Percentiles rank a stretch among this genome's conserved stretches.
phyloP scores from a whole-genome alignment of 2,888 invertebrate genomes.

The Plagodis dolabraria region DNA sequence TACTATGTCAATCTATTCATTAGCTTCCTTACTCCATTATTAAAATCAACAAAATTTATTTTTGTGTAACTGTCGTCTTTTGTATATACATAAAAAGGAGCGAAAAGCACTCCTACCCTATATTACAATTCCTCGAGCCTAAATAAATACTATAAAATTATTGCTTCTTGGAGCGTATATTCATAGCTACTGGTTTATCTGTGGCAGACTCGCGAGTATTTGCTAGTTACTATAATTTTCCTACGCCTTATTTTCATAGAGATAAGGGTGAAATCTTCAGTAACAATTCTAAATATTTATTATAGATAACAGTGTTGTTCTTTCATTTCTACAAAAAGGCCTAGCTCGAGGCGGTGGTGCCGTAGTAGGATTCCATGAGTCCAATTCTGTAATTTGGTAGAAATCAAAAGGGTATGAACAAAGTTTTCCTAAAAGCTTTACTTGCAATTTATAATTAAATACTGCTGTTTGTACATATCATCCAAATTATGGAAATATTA shows the following conservation, averaged over 20 bases:
- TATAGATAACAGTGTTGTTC: conserved; percentile 17
- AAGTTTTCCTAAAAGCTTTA: too few species aligned
- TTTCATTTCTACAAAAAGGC: conserved; percentile 22
- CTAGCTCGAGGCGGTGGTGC: background rate
- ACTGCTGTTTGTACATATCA: too few species aligned
- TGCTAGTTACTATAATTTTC: background rate
- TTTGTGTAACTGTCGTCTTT: conserved; percentile 5
- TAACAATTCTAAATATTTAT: conserved; percentile 16
- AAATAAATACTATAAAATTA: conserved; percentile 25
- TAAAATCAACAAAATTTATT: conserved; percentile 7
- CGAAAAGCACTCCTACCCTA: conserved; percentile 5
- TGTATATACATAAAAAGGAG: conserved; percentile 12
- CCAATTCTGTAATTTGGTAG: background rate
- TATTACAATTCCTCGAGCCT: conserved; percentile 18
- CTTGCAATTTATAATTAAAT: too few species aligned
- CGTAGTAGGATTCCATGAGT: conserved; percentile 2
- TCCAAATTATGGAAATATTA: too few species aligned
- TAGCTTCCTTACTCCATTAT: background rate
- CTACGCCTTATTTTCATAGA: conserved; percentile 4
- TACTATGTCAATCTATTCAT: too few species aligned
- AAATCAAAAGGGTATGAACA: background rate
- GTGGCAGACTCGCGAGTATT: background rate
- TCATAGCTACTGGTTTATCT: too few species aligned
- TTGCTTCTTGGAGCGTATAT: conserved; percentile 5
- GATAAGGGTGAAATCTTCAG: conserved; percentile 9